Evolutionary conservation across 2,797 vertebrate genomes (phyloP).

Genomic region (Acanthurus leucopareius): DNA sequence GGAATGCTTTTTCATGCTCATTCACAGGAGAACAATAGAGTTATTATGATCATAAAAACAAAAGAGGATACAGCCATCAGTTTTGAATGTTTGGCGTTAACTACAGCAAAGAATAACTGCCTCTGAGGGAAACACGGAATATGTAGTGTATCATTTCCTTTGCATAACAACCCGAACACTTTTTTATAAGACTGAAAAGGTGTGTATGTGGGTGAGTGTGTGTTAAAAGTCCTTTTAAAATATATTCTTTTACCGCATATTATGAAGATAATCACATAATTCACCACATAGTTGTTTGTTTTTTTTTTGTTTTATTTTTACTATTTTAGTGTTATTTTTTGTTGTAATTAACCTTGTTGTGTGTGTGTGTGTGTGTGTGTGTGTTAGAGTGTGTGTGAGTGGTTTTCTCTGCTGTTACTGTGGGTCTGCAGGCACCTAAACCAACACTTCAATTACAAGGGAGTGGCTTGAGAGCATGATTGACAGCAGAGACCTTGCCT

Average conservation of each 20-base stretch:
- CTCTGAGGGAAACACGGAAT: constrained; percentile 28
- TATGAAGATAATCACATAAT: neutral
- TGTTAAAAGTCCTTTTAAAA: neutral
- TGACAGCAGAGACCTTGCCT: constrained; percentile 93
- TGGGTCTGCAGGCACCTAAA: constrained; percentile 76
- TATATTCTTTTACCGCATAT: neutral
- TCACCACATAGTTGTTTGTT: neutral
- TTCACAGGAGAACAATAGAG: constrained; percentile 50
- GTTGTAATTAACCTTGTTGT: neutral
- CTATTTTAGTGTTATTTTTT: neutral
- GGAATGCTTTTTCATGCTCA: constrained; percentile 14
- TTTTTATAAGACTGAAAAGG: neutral
- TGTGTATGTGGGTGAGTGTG: neutral
- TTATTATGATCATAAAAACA: constrained; percentile 39
- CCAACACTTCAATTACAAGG: constrained; percentile 88
- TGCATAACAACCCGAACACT: constrained; percentile 2
- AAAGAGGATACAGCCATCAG: constrained; percentile 29
- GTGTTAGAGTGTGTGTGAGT: constrained; percentile 10
- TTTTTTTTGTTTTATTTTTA: neutral
- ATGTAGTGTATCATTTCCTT: constrained; percentile 25
- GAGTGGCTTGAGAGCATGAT: constrained; percentile 86
- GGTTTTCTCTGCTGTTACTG: constrained; percentile 11
- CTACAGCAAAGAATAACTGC: constrained; percentile 32
- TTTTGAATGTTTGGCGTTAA: constrained; percentile 26
- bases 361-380: constrained; percentile 8